Evolutionary conservation across 2,888 invertebrate species (phyloP).

Genomic region (Eugnorisma glareosa): DNA sequence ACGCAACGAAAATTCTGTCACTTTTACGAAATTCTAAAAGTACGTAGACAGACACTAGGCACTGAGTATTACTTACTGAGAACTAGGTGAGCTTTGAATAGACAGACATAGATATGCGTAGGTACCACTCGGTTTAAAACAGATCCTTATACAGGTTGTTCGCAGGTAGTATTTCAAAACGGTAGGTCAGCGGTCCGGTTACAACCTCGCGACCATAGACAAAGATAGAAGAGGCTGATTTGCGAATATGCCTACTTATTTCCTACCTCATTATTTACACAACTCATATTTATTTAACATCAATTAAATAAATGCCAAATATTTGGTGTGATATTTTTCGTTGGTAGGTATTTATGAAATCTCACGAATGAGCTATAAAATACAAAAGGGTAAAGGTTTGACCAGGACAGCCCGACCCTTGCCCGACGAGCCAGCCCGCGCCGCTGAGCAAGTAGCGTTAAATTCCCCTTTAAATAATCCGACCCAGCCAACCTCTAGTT

Average conservation of each 20-base stretch:
- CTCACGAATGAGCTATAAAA: too few species aligned
- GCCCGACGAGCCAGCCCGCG: too few species aligned
- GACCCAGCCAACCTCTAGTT: too few species aligned
- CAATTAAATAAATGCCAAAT: neutral
- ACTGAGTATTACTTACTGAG: constrained; percentile 69
- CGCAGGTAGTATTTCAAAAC: constrained; percentile 69
- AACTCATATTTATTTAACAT: neutral
- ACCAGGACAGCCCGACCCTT: too few species aligned
- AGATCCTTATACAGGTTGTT: constrained; percentile 58
- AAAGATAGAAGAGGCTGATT: constrained; percentile 14
- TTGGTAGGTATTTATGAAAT: too few species aligned
- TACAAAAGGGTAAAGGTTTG: too few species aligned
- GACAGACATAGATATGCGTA: constrained; percentile 41
- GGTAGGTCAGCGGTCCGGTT: constrained; percentile 64
- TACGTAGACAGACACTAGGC: constrained; percentile 51
- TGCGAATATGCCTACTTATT: neutral
- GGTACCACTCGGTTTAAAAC: constrained; percentile 59
- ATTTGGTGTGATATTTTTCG: neutral
- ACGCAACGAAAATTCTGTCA: constrained; percentile 40
- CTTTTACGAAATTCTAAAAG: constrained; percentile 58
- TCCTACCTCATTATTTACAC: neutral
- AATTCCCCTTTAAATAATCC: too few species aligned
- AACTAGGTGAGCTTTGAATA: constrained; percentile 78
- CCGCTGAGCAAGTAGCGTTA: too few species aligned
- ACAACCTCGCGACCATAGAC: constrained; percentile 19